Evolutionary conservation across 1,140 invertebrate genomes (phyloP).

Genomic region (Megalonaias nervosa): DNA sequence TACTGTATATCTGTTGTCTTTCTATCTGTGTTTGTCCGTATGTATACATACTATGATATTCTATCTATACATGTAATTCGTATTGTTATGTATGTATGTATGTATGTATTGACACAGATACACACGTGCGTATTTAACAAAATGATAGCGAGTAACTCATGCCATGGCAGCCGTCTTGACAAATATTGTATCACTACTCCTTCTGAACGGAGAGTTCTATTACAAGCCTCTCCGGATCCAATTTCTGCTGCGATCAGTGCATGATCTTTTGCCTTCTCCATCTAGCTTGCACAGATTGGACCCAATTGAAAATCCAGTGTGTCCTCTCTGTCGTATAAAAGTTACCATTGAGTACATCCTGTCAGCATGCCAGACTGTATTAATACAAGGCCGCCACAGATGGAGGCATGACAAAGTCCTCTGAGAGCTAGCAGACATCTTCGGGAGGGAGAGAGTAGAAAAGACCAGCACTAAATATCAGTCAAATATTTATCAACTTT

Average conservation of each 20-base stretch:
- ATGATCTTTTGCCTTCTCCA: conserved; percentile 18
- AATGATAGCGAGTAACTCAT: no score
- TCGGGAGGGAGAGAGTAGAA: conserved; percentile 3
- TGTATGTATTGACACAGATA: no score
- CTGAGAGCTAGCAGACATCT: conserved; percentile 7
- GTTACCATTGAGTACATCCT: conserved; percentile 16
- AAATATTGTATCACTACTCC: no score
- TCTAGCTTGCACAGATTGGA: conserved; percentile 12
- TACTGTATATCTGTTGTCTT: no score
- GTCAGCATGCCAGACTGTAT: neutral
- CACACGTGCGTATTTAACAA: no score
- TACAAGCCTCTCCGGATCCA: conserved; percentile 3
- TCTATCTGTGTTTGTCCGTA: no score
- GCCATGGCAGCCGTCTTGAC: no score
- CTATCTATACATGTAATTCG: no score
- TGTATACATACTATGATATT: no score
- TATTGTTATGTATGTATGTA: no score
- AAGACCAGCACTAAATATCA: neutral
- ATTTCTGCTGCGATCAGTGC: conserved; percentile 13
- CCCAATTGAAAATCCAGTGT: neutral
- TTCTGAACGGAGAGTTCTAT: no score
- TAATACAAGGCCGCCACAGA: conserved; percentile 13
- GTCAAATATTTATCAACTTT: no score
- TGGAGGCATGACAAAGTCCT: conserved; percentile 14
- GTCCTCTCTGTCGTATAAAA: conserved; percentile 5